Evolutionary conservation across 1,140 invertebrate genomes (phyloP).

Genomic region (Nomia melanderi): DNA sequence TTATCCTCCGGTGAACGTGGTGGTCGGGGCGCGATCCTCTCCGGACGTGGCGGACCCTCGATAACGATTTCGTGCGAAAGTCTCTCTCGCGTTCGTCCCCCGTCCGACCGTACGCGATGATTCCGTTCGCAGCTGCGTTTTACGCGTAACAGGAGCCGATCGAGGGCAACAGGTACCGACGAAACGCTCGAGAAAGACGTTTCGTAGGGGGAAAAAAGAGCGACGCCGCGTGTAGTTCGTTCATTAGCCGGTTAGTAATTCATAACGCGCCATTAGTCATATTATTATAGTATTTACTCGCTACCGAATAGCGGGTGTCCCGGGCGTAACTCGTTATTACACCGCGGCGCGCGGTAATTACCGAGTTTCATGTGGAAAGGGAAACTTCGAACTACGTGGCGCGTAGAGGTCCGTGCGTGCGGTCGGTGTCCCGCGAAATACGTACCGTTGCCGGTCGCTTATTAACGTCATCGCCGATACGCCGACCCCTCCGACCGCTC

Average conservation of each 20-base stretch:
- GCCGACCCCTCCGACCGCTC: background rate
- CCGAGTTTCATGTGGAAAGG: constrained; percentile 44
- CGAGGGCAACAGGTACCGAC: constrained; percentile 54
- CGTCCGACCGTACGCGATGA: background rate
- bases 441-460: constrained; percentile 3
- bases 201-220: constrained; percentile 17
- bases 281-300: constrained; percentile 66
- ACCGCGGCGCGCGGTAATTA: constrained; percentile 55
- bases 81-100: constrained; percentile 31
- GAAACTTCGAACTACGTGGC: constrained; percentile 40
- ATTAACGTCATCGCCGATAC: background rate
- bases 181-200: constrained; percentile 33
- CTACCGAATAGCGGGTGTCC: constrained; percentile 57
- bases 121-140: constrained; percentile 22
- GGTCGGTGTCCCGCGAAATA: no score
- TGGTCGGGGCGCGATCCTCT: constrained; percentile 43
- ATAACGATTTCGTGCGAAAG: constrained; percentile 76
- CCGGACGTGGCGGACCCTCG: constrained; percentile 44
- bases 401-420: no score
- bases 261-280: constrained; percentile 63
- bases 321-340: constrained; percentile 59
- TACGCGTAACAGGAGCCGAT: constrained; percentile 39
- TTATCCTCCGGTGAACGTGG: constrained; percentile 74
- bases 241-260: constrained; percentile 61
- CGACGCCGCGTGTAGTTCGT: constrained; percentile 46